Evolutionary conservation across 2,797 vertebrate genomes (phyloP).

Genomic region (Crenichthys baileyi): DNA sequence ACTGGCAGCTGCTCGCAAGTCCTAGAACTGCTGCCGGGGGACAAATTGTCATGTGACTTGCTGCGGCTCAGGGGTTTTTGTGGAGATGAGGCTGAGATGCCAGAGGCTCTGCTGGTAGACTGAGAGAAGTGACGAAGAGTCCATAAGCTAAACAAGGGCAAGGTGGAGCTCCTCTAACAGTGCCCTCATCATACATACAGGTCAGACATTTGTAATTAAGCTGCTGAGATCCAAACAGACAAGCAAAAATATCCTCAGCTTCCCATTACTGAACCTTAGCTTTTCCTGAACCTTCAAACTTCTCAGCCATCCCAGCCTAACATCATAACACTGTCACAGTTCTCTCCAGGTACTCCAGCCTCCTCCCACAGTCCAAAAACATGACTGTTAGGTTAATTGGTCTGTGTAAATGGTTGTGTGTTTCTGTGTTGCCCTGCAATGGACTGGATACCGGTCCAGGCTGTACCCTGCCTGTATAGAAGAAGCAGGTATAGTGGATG

Average conservation of each 20-base stretch:
- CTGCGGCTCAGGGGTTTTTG: neutral
- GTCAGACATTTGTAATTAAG: neutral
- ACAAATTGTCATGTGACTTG: constrained; percentile 4
- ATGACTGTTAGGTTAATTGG: no score
- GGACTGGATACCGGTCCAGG: no score
- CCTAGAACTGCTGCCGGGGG: neutral
- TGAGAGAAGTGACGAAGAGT: neutral
- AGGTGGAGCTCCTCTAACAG: neutral
- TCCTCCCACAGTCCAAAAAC: no score
- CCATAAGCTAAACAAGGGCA: neutral
- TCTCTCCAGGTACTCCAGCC: no score
- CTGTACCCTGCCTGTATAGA: no score
- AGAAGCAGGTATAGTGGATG: no score
- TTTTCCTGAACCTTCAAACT: no score
- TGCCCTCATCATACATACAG: neutral
- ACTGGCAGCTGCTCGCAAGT: no score
- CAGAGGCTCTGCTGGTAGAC: constrained; percentile 1
- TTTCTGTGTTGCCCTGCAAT: no score
- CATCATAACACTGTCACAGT: no score
- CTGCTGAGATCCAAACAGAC: neutral
- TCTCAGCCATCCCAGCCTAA: neutral
- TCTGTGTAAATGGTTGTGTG: no score
- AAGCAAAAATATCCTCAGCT: neutral
- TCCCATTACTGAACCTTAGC: neutral
- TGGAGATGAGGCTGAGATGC: neutral